These are phyloP conservation scores for Lordiphosa andalusiaca DNA, from an alignment of 2,888 invertebrate species.

Conservation along the genomic window DNA sequence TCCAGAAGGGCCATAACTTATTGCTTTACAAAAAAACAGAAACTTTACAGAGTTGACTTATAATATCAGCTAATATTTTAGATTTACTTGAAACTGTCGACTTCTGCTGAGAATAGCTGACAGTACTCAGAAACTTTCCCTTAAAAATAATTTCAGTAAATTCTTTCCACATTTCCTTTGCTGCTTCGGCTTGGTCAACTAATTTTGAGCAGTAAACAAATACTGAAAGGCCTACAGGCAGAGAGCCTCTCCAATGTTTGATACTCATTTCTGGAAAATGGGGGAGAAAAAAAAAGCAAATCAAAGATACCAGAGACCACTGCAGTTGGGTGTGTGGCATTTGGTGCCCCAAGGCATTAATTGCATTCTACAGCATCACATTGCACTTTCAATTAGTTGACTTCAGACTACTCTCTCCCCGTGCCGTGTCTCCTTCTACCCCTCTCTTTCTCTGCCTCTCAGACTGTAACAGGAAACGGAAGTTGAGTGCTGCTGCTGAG, in stretches of 20 bases:
- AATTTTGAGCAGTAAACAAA: not conserved
- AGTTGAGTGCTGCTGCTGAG: slow-evolving; percentile 77
- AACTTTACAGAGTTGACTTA: too few relatives aligned
- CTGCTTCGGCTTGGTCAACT: not conserved
- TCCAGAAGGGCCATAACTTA: too few relatives aligned
- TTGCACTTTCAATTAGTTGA: slow-evolving; percentile 79
- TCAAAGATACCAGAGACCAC: slow-evolving; percentile 17
- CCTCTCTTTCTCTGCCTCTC: slow-evolving; percentile 11
- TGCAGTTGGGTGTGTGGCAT: slow-evolving; percentile 12
- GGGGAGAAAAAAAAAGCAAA: slow-evolving; percentile 13
- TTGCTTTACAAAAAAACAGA: too few relatives aligned
- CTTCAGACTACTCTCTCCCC: slow-evolving; percentile 32
- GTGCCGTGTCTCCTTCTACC: not conserved
- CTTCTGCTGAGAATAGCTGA: too few relatives aligned
- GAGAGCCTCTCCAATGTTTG: not conserved
- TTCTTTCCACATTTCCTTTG: not conserved
- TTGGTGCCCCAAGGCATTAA: slow-evolving; percentile 73
- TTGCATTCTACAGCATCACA: slow-evolving; percentile 78
- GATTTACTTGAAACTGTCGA: too few relatives aligned
- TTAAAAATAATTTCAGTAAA: too few relatives aligned
- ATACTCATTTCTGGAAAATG: slow-evolving; percentile 3
- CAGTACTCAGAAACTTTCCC: too few relatives aligned
- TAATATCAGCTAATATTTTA: too few relatives aligned
- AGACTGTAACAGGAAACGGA: slow-evolving; percentile 72
- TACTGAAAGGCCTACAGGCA: not conserved